Conservation (phyloP, 2,797 vertebrate species). For the Neopelma chrysocephalum region DNA sequence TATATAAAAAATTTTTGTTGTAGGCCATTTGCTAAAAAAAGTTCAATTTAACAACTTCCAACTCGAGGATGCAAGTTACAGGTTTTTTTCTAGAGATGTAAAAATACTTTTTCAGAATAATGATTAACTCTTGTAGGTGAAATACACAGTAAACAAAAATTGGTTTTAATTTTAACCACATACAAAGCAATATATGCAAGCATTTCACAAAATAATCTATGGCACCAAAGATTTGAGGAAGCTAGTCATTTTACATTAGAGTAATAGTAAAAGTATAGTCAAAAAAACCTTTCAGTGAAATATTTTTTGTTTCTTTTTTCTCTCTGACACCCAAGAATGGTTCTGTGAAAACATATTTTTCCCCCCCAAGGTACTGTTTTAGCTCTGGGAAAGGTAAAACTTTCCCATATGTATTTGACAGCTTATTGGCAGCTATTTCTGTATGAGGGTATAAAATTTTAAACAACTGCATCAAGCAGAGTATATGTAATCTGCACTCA, state of each 20-base stretch:
- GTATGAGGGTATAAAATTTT: background rate
- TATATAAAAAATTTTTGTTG: background rate
- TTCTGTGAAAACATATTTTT: background rate
- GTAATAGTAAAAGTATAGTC: background rate
- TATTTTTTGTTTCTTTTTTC: background rate
- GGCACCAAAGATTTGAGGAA: background rate
- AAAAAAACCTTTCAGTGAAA: background rate
- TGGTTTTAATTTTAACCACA: background rate
- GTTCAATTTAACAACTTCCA: background rate
- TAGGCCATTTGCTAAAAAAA: background rate
- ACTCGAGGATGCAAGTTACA: background rate
- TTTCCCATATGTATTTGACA: background rate
- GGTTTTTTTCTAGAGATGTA: background rate
- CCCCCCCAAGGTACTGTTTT: background rate
- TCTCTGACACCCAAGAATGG: background rate
- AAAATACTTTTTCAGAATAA: background rate
- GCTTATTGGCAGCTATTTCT: background rate
- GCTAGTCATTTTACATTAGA: background rate
- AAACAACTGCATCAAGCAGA: slow-evolving; percentile 9
- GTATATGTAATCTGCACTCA: background rate
- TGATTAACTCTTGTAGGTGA: background rate
- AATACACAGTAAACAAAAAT: background rate
- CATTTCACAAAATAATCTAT: background rate
- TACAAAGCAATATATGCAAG: background rate
- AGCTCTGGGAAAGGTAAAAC: background rate